These are phyloP conservation scores for Alfaro cultratus DNA, from an alignment of 2,797 vertebrate genomes.

Conservation along the genomic window DNA sequence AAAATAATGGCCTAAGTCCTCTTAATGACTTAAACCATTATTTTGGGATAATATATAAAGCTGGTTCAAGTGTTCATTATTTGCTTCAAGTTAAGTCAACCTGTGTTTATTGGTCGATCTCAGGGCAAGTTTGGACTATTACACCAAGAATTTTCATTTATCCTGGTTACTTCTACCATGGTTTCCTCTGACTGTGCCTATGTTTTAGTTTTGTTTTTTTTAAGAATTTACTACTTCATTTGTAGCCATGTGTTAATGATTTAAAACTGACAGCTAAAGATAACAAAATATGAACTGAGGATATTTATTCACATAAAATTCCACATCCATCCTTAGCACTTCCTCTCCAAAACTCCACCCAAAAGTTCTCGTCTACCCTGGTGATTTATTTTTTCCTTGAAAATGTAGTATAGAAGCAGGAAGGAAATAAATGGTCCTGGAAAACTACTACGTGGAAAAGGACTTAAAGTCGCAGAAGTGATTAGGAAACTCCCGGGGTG, in stretches of 20 bases:
- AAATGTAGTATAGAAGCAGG: background rate
- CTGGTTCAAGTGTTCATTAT: background rate
- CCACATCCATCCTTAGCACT: background rate
- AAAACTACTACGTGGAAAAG: background rate
- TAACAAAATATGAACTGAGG: background rate
- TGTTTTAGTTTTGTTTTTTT: no score
- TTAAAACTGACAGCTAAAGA: background rate
- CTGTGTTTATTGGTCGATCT: background rate
- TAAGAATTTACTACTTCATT: no score
- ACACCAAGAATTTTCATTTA: background rate
- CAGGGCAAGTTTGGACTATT: background rate
- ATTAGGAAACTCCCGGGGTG: background rate
- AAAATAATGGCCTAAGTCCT: no score
- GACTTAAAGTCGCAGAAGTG: background rate
- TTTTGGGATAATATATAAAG: no score
- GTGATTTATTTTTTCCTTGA: background rate
- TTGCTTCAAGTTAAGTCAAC: background rate
- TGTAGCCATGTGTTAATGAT: background rate
- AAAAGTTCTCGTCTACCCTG: background rate
- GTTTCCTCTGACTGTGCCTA: background rate
- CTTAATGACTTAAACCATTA: no score
- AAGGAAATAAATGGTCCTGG: background rate
- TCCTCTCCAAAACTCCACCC: background rate
- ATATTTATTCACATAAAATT: background rate
- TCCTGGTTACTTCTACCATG: background rate